A percentile compares a stretch with the other conserved stretches of the same genome.
Conservation (phyloP, 2,113 vertebrate species). For the Anser brachyrhynchus region DNA sequence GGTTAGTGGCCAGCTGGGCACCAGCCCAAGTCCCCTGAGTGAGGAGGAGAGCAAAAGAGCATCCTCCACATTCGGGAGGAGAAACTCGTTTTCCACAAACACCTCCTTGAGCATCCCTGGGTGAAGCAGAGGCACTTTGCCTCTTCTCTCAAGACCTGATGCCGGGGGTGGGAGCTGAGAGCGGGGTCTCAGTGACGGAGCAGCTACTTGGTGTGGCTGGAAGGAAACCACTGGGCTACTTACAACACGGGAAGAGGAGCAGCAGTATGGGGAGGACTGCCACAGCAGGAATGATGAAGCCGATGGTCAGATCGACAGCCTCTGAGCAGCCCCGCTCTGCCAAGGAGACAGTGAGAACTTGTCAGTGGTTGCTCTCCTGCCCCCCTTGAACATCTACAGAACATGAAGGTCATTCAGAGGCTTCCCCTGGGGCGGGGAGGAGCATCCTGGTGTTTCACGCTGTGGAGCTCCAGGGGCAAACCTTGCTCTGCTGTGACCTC, state of each 20-base stretch:
- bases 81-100: not conserved
- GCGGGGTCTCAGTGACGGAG: not conserved
- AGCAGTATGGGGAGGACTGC: rapidly evolving
- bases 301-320: rapidly evolving
- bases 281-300: rapidly evolving
- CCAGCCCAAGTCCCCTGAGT: too few species aligned
- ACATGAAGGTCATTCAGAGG: not conserved
- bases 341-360: not conserved
- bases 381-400: rapidly evolving
- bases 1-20: too few species aligned
- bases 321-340: not conserved
- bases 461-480: not conserved
- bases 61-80: not conserved
- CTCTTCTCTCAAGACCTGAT: not conserved
- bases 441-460: not conserved
- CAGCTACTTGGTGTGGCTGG: not conserved
- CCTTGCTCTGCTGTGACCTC: not conserved
- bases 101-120: not conserved
- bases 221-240: not conserved
- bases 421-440: rapidly evolving
- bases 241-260: not conserved
- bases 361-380: not conserved
- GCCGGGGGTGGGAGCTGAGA: not conserved
- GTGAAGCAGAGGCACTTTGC: not conserved
- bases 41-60: too few species aligned